Evolutionary conservation across 2,113 vertebrate species (phyloP).

Genomic region (Oncorhynchus masou): DNA sequence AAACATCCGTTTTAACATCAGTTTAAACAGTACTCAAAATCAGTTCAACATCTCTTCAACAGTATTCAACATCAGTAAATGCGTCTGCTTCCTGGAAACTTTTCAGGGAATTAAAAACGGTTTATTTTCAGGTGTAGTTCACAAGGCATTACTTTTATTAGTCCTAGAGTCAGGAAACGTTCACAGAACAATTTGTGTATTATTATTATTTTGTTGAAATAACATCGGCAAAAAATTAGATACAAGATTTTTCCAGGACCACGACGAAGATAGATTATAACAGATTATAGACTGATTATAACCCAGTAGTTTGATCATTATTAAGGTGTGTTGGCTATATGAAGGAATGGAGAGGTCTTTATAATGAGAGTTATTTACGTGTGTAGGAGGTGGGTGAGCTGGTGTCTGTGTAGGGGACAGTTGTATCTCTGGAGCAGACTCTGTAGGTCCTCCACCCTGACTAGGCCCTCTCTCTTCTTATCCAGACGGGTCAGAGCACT

Average conservation of each 20-base stretch:
- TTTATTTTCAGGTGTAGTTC: too few relatives aligned
- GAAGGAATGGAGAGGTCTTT: background rate
- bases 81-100: too few relatives aligned
- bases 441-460: background rate
- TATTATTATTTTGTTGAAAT: too few relatives aligned
- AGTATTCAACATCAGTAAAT: too few relatives aligned
- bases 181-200: too few relatives aligned
- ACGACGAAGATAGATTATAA: background rate
- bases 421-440: background rate
- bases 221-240: too few relatives aligned
- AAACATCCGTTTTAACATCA: background rate
- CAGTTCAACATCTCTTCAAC: too few relatives aligned
- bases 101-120: too few relatives aligned
- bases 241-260: too few relatives aligned
- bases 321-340: background rate
- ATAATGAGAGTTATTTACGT: background rate
- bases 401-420: background rate
- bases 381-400: background rate
- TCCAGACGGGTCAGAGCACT: background rate
- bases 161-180: too few relatives aligned
- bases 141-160: too few relatives aligned
- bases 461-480: background rate
- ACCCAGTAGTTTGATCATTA: background rate
- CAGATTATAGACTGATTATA: slow-evolving; percentile 43
- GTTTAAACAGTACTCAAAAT: too few relatives aligned